A percentile compares a stretch with the other conserved stretches of the same genome.
Conservation (phyloP, 2,113 vertebrate species). For the Cynopterus brachyotis region DNA sequence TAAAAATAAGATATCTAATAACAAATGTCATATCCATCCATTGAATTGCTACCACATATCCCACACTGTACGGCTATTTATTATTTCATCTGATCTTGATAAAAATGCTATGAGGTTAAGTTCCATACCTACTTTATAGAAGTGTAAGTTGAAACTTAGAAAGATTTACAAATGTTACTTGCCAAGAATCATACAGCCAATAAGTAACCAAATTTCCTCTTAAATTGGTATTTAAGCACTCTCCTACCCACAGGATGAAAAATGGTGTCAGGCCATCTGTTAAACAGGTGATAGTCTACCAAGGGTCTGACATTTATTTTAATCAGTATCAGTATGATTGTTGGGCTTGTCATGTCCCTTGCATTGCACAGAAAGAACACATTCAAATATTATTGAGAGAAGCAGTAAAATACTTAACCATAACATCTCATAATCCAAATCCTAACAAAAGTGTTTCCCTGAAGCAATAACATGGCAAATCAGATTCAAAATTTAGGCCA, state of each 20-base stretch:
- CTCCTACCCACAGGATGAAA: neutral
- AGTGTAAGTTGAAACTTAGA: neutral
- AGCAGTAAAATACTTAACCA: constrained; percentile 10
- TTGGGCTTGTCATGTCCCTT: neutral
- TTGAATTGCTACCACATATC: neutral
- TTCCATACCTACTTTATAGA: neutral
- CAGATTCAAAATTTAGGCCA: constrained; percentile 52
- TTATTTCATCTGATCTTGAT: neutral
- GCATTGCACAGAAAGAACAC: neutral
- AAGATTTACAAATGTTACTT: neutral
- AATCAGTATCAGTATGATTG: constrained; percentile 14
- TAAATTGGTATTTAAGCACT: neutral
- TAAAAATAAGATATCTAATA: neutral
- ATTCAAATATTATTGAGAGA: constrained; percentile 22
- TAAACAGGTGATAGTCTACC: neutral
- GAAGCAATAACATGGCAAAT: constrained; percentile 53
- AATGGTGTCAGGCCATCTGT: neutral
- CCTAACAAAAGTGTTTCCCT: constrained; percentile 50
- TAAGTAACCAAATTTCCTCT: neutral
- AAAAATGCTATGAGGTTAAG: too few relatives aligned
- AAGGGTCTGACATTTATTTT: neutral
- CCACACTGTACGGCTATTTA: neutral
- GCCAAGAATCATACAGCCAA: neutral
- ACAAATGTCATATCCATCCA: neutral
- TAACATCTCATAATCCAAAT: constrained; percentile 52